A percentile compares a stretch with the other conserved stretches of the same genome.
phyloP scores from a whole-genome alignment of 2,797 vertebrate species.

The Melanotaenia nigrans region DNA sequence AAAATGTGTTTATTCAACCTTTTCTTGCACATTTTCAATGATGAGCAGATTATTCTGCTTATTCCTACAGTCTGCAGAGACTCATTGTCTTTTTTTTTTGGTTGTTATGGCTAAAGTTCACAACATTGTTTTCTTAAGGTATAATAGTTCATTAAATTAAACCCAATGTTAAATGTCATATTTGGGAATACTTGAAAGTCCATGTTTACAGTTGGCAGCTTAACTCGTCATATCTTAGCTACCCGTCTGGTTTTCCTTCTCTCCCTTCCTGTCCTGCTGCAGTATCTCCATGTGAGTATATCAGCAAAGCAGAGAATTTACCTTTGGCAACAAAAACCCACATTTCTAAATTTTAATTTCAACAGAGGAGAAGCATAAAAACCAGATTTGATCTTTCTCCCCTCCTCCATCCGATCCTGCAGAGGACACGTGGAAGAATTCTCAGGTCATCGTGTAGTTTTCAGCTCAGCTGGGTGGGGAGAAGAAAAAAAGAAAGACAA shows the following conservation, averaged over 20 bases:
- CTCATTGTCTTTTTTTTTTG: background rate
- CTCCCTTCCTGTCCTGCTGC: background rate
- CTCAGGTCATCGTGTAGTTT: constrained; percentile 67
- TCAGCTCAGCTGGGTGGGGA: constrained; percentile 41
- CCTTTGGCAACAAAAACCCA: constrained; percentile 1
- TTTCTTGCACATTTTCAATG: too few relatives aligned
- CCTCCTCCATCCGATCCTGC: constrained; percentile 58
- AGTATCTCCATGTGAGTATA: background rate
- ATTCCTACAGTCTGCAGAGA: background rate
- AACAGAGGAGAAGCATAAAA: constrained; percentile 11
- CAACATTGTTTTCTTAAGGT: background rate
- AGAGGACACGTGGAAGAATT: constrained; percentile 81
- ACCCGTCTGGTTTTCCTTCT: background rate
- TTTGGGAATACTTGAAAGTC: background rate
- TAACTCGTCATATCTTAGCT: constrained; percentile 1
- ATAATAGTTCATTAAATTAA: background rate
- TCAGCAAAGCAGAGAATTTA: background rate
- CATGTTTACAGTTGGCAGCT: background rate
- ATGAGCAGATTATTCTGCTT: background rate
- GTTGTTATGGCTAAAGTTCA: background rate
- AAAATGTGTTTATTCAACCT: background rate
- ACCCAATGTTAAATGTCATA: background rate
- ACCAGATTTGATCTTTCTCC: constrained; percentile 48
- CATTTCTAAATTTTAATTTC: constrained; percentile 15
- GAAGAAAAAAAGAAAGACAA: constrained; percentile 10